phyloP scores from a whole-genome alignment of 2,113 vertebrate genomes.

The Leucoraja erinaceus region DNA sequence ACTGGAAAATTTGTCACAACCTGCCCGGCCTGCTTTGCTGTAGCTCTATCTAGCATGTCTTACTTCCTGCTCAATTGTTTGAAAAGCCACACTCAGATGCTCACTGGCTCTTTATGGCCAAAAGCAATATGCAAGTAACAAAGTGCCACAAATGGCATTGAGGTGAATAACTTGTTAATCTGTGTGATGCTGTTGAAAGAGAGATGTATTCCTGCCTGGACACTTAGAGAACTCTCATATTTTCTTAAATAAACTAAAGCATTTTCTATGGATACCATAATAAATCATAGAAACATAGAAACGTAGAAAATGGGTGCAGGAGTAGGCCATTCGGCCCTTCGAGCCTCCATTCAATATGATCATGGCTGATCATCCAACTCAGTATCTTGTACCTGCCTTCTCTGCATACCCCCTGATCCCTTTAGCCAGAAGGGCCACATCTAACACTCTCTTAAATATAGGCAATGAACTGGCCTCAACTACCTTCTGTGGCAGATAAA shows the following conservation, averaged over 20 bases:
- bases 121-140: background rate
- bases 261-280: background rate
- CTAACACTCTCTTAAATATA: too few species aligned
- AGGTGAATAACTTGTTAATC: background rate
- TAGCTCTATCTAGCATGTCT: background rate
- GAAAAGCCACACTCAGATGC: background rate
- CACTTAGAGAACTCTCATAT: background rate
- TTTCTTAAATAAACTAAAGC: background rate
- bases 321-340: too few species aligned
- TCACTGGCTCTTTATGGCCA: background rate
- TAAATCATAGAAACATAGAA: too few species aligned
- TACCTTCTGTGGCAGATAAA: too few species aligned
- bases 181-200: background rate
- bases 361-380: too few species aligned
- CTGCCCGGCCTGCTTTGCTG: background rate
- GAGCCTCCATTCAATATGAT: too few species aligned
- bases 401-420: too few species aligned
- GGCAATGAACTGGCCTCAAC: too few species aligned
- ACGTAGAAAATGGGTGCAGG: too few species aligned
- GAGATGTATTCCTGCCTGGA: background rate
- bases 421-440: too few species aligned
- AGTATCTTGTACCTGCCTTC: too few species aligned
- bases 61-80: background rate
- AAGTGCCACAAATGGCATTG: background rate
- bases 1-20: background rate